Percentiles rank a stretch among this genome's conserved stretches.
These are phyloP conservation scores for Axinella damicornis DNA, from an alignment of 37 sponge, comb jelly and placozoan genomes.

Conservation along the genomic window DNA sequence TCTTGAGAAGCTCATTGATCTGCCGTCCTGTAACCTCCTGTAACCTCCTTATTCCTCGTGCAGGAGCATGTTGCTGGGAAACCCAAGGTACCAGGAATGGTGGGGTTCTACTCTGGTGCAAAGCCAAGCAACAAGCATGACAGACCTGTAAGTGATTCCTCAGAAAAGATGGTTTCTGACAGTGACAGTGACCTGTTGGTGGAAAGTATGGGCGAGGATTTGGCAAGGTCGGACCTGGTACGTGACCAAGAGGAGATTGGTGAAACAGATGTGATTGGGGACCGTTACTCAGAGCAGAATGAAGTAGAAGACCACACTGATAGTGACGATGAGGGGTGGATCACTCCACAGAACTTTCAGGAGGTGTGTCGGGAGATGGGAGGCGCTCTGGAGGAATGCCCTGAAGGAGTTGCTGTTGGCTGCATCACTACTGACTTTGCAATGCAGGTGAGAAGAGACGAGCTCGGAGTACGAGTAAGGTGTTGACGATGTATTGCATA, in stretches of 20 bases:
- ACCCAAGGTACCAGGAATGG: neutral
- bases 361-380: constrained; percentile 74
- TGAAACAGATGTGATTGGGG: constrained; percentile 22
- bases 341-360: constrained; percentile 90
- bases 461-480: too few species aligned
- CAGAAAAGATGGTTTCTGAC: neutral
- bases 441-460: constrained; percentile 69
- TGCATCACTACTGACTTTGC: constrained; percentile 98
- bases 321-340: constrained; percentile 95
- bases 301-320: constrained; percentile 40
- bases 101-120: constrained; percentile 27
- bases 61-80: constrained; percentile 1
- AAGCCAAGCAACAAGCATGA: neutral
- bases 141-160: neutral
- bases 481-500: too few species aligned
- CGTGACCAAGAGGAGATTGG: constrained; percentile 1
- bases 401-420: constrained; percentile 71
- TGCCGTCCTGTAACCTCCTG: too few species aligned
- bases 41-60: too few species aligned
- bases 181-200: neutral
- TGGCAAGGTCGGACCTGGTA: neutral
- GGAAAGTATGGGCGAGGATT: neutral
- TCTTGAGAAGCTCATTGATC: too few species aligned
- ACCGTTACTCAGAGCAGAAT: constrained; percentile 24
- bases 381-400: constrained; percentile 40